Percentiles rank a stretch among this genome's conserved stretches.
These are phyloP conservation scores for Menidia beryllina DNA, from an alignment of 2,113 vertebrate species.

Conservation along the genomic window DNA sequence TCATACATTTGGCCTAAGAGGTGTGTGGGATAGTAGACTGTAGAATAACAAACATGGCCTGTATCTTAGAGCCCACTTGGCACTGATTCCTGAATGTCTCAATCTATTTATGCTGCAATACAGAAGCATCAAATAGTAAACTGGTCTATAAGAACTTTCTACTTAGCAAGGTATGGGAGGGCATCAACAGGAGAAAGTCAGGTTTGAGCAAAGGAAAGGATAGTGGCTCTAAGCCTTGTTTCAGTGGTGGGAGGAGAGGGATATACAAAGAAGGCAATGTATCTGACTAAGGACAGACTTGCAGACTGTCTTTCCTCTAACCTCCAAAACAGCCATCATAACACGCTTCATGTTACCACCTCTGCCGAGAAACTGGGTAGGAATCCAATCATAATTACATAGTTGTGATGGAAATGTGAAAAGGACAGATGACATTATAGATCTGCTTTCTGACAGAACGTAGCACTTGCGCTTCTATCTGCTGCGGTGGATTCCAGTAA, in stretches of 20 bases:
- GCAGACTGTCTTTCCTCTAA: slow-evolving; percentile 76
- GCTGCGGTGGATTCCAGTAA: slow-evolving; percentile 71
- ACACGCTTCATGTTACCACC: slow-evolving; percentile 75
- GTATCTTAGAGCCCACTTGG: slow-evolving; percentile 44
- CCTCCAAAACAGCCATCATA: slow-evolving; percentile 65
- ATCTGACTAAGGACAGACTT: slow-evolving; percentile 55
- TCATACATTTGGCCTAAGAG: slow-evolving; percentile 56
- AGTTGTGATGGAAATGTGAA: slow-evolving; percentile 77
- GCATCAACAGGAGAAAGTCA: slow-evolving; percentile 13
- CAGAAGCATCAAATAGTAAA: slow-evolving; percentile 43
- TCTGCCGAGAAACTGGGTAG: slow-evolving; percentile 75
- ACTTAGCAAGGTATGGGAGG: slow-evolving; percentile 46
- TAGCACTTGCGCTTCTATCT: slow-evolving; percentile 62
- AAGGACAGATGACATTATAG: slow-evolving; percentile 75
- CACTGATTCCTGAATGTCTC: slow-evolving; percentile 43
- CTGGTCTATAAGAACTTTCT: slow-evolving; percentile 45
- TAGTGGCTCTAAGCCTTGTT: slow-evolving; percentile 16
- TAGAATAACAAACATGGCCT: slow-evolving; percentile 36
- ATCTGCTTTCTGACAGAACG: slow-evolving; percentile 69
- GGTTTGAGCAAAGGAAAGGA: slow-evolving; percentile 28
- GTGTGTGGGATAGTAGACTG: slow-evolving; percentile 51
- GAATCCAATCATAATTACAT: slow-evolving; percentile 81
- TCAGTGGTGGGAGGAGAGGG: slow-evolving; percentile 18
- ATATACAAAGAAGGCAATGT: slow-evolving; percentile 15
- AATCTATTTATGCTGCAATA: slow-evolving; percentile 51